These are phyloP conservation scores for Oxytorus armatus DNA, from an alignment of 2,888 invertebrate species.

Conservation along the genomic window DNA sequence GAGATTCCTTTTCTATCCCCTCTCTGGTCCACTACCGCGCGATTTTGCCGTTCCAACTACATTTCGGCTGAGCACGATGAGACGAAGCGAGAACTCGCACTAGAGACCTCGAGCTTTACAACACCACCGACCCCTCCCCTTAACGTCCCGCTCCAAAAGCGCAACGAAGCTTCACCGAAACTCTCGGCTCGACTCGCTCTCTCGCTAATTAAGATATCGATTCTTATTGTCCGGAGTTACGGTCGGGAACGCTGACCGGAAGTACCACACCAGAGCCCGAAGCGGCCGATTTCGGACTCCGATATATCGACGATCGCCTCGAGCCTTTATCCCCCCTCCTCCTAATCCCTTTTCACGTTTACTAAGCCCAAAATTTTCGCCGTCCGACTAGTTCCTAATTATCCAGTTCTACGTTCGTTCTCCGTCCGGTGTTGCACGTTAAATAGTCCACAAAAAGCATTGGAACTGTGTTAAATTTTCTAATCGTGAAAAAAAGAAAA, in stretches of 20 bases:
- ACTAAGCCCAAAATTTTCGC: slow-evolving; percentile 10
- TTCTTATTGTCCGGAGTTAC: slow-evolving; percentile 81
- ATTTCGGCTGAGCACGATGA: slow-evolving; percentile 35
- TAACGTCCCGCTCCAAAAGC: slow-evolving; percentile 34
- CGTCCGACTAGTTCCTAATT: slow-evolving; percentile 26
- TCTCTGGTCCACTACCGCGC: slow-evolving; percentile 57
- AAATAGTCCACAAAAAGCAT: neutral
- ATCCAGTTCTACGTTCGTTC: slow-evolving; percentile 1
- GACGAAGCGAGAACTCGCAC: slow-evolving; percentile 45
- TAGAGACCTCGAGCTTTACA: slow-evolving; percentile 41
- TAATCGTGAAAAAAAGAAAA: neutral
- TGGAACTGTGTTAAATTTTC: neutral
- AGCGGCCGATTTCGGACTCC: slow-evolving; percentile 63
- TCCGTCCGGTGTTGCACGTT: neutral
- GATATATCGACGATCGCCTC: slow-evolving; percentile 65
- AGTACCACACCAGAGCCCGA: slow-evolving; percentile 70
- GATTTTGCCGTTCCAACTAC: slow-evolving; percentile 39
- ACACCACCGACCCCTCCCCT: too few species aligned
- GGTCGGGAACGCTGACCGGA: slow-evolving; percentile 74
- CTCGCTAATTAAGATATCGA: slow-evolving; percentile 84
- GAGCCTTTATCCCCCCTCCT: slow-evolving; percentile 62
- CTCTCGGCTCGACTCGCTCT: slow-evolving; percentile 69
- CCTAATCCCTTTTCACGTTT: slow-evolving; percentile 1
- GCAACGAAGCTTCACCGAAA: slow-evolving; percentile 36
- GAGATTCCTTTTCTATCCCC: slow-evolving; percentile 53